Percentiles rank a stretch among this genome's conserved stretches.
phyloP scores from a whole-genome alignment of 2,113 vertebrate genomes.

The Paralichthys olivaceus region DNA sequence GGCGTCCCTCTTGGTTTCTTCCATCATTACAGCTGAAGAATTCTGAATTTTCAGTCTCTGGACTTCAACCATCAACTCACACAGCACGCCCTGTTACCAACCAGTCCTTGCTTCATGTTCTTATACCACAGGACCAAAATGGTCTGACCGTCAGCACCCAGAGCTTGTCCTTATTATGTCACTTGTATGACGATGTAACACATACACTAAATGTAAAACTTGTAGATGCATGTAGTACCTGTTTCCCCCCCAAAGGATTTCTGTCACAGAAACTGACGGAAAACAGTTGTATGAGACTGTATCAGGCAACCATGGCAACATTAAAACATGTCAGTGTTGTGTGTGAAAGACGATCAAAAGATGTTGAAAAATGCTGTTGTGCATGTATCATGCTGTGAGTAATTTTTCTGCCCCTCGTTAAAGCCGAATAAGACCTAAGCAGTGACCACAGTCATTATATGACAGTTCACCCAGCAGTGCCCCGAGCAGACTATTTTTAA shows the following conservation, averaged over 20 bases:
- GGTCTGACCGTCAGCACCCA: not conserved
- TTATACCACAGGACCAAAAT: not conserved
- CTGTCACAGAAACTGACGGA: slow-evolving; percentile 3
- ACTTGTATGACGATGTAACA: not conserved
- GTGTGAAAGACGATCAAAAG: slow-evolving; percentile 37
- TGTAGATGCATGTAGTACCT: not conserved
- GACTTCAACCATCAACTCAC: not conserved
- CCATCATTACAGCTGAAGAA: not conserved
- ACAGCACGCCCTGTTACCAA: not conserved
- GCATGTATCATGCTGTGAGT: slow-evolving; percentile 34
- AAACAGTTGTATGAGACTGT: not conserved
- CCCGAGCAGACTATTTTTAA: slow-evolving; percentile 54
- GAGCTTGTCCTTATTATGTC: not conserved
- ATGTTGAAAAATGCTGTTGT: not conserved
- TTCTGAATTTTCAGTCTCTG: not conserved
- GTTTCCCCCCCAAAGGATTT: not conserved
- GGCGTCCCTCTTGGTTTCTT: not conserved
- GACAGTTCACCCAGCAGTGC: slow-evolving; percentile 43
- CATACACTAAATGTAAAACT: not conserved
- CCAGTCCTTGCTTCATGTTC: not conserved
- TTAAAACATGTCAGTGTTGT: not conserved
- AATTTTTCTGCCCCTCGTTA: slow-evolving; percentile 58
- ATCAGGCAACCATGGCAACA: slow-evolving; percentile 25
- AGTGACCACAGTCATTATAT: slow-evolving; percentile 46
- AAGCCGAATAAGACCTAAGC: slow-evolving; percentile 41